Evolutionary conservation across 2,797 vertebrate species (phyloP).

Genomic region (Spheniscus humboldti): DNA sequence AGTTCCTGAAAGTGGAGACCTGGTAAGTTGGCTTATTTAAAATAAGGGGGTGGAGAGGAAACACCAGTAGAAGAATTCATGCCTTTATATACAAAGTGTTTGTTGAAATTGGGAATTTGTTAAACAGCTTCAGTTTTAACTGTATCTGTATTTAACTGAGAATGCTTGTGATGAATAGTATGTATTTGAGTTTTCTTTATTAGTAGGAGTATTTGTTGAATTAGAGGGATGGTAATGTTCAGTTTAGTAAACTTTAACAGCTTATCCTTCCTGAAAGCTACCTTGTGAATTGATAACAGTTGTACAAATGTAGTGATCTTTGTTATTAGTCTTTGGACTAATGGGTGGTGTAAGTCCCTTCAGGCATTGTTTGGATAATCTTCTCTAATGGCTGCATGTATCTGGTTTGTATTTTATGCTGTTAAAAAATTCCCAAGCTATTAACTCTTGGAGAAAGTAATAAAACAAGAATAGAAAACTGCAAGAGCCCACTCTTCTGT

Average conservation of each 20-base stretch:
- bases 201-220: background rate
- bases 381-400: background rate
- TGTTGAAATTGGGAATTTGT: background rate
- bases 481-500: background rate
- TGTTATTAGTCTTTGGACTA: background rate
- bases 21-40: slow-evolving; percentile 82
- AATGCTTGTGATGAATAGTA: background rate
- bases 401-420: background rate
- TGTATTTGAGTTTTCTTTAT: background rate
- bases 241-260: background rate
- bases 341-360: background rate
- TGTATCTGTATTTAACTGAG: background rate
- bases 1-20: slow-evolving; percentile 94
- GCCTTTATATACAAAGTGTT: background rate
- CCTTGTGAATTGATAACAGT: background rate
- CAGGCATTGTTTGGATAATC: background rate
- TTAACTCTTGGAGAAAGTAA: background rate
- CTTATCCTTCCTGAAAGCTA: background rate
- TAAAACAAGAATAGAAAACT: background rate
- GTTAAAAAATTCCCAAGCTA: background rate
- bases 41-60: background rate
- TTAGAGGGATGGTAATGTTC: background rate
- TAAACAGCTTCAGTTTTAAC: background rate
- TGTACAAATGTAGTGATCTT: background rate
- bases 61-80: background rate